Evolutionary conservation across 2,113 vertebrate genomes (phyloP).

Genomic region (Nettapus auritus): DNA sequence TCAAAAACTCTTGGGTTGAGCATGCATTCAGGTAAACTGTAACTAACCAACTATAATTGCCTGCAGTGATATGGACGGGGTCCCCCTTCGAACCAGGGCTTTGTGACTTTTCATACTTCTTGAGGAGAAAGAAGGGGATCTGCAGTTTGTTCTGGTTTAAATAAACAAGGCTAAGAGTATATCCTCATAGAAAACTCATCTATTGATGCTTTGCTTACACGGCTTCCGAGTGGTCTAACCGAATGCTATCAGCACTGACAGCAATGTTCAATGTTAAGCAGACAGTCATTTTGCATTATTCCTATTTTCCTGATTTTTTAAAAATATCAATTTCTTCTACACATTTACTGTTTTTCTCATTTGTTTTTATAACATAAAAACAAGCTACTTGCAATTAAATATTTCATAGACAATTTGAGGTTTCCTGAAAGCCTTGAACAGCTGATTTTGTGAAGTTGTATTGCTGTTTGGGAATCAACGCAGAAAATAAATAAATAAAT

Average conservation of each 20-base stretch:
- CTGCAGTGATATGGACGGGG: background rate
- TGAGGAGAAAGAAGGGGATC: background rate
- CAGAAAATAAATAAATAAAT: too few relatives aligned
- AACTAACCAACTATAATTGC: fast-evolving
- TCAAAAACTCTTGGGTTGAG: background rate
- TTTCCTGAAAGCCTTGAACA: background rate
- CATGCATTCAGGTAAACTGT: fast-evolving
- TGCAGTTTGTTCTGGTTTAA: background rate
- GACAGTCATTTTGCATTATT: background rate
- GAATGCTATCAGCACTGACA: background rate
- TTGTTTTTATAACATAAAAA: background rate
- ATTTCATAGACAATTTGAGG: background rate
- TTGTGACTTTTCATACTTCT: background rate
- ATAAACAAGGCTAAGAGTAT: background rate
- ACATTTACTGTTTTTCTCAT: background rate
- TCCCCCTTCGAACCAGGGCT: background rate
- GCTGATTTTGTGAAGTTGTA: background rate
- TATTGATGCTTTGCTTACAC: background rate
- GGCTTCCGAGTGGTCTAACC: background rate
- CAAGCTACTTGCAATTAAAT: background rate
- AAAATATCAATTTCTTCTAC: background rate
- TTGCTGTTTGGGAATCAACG: background rate
- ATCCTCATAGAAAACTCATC: background rate
- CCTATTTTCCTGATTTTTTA: background rate
- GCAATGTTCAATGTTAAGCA: background rate